Evolutionary conservation across 2,113 vertebrate genomes (phyloP).

Genomic region (Hirundichthys speculiger): DNA sequence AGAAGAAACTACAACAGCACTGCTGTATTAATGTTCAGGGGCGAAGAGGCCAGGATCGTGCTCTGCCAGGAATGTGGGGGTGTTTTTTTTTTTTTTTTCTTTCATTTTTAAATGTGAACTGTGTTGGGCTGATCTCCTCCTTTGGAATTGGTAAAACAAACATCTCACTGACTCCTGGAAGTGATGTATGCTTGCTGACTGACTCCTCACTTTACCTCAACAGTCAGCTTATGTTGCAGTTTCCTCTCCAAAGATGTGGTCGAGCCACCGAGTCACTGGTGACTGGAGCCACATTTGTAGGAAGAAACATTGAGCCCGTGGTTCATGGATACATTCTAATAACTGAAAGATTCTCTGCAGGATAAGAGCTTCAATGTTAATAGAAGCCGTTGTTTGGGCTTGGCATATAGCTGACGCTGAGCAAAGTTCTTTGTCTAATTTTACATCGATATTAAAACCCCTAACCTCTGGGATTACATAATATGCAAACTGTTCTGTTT

Average conservation of each 20-base stretch:
- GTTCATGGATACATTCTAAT: slow-evolving; percentile 30
- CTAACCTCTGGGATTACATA: slow-evolving; percentile 2
- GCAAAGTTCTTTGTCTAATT: slow-evolving; percentile 2
- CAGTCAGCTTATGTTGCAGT: slow-evolving; percentile 49
- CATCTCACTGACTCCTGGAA: slow-evolving; percentile 32
- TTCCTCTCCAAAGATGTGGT: slow-evolving; percentile 32
- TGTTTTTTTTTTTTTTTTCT: slow-evolving; percentile 43
- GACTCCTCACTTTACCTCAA: slow-evolving; percentile 49
- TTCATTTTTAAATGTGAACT: slow-evolving; percentile 48
- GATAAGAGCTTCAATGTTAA: slow-evolving; percentile 7
- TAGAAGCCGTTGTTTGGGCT: slow-evolving; percentile 7
- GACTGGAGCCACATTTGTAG: slow-evolving; percentile 22
- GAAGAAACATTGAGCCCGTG: slow-evolving; percentile 11
- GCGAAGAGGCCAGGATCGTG: slow-evolving; percentile 24
- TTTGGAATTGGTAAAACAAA: slow-evolving; percentile 54
- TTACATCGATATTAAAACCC: neutral
- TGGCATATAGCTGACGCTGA: neutral
- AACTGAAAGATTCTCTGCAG: slow-evolving; percentile 13
- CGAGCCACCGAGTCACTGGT: slow-evolving; percentile 34
- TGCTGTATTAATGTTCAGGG: slow-evolving; percentile 10
- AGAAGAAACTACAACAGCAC: slow-evolving; percentile 23
- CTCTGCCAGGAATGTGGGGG: slow-evolving; percentile 28
- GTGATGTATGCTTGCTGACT: slow-evolving; percentile 14
- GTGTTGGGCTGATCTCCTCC: slow-evolving; percentile 31
- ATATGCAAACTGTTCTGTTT: neutral